Base-by-base conservation (phyloP, 2,888 invertebrate species). In the Gortyna flavago region DNA sequence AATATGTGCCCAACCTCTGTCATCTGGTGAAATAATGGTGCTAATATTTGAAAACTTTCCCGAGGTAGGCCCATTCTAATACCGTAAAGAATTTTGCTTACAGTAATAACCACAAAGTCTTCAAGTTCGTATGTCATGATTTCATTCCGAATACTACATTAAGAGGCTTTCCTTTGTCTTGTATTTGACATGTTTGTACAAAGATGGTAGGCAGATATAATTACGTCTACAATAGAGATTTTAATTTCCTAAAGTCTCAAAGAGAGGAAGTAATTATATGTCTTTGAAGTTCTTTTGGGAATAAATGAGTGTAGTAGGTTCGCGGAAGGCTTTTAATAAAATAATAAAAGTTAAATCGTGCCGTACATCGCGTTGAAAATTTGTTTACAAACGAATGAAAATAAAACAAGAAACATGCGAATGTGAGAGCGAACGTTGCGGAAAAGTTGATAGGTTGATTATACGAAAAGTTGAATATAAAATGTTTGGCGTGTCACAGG, bases 1-100 rank as follows among this genome's bases (percentile, higher is more conserved):
- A 96, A 96, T 96, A 96, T 96, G 96, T 95, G 96, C 95, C 95
- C 95, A 95, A 95, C 96, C 96, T 96, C 94, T 96, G 96, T 96
- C 96, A 95, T 96, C 95, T 94, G 91, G 89, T 95, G 93, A 96
- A 96, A 96, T 96, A 96, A 96, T 96, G 96, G 94, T 93, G 94
- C 94, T 96, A 95, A 96, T 96, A 96, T 96, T 96, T 95, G 96
- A 95, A 96, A 96, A 96, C 92, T 96, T 96, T 93, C 89, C 90
- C 88, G 91, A 93, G 93, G 94, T 93, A 91, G 92, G 92, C 93
- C 93, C 92, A 92, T 94, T 94, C 92, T 93, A 92, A 93, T 92
- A 93, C 93, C 93, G 91, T 93, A 94, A 95, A 95, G 95, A 95
- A 95, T 95, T 94, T 94, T 91, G 91, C 93, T 93, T 94, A 91